These are phyloP conservation scores for Neoscelio sp. DNA, from an alignment of 2,888 invertebrate genomes.

Conservation along the genomic window DNA sequence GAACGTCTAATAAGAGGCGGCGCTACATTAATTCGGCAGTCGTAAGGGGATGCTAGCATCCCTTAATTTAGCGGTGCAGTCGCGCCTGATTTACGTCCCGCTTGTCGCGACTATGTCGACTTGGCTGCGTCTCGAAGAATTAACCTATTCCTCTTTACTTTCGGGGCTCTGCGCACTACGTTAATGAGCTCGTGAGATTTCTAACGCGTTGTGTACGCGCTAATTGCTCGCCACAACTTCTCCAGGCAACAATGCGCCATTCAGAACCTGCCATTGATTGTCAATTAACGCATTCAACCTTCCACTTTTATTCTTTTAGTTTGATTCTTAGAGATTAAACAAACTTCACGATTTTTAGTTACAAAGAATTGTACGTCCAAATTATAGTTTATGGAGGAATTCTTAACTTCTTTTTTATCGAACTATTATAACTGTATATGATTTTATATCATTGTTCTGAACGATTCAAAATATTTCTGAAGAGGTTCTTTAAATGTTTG, in stretches of 20 bases:
- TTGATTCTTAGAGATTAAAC: not conserved
- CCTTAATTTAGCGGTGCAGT: constrained; percentile 77
- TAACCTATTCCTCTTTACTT: constrained; percentile 66
- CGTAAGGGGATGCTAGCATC: constrained; percentile 72
- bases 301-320: not conserved
- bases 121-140: constrained; percentile 69
- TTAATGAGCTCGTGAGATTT: constrained; percentile 73
- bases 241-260: constrained; percentile 49
- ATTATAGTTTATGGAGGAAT: too few relatives aligned
- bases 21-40: constrained; percentile 79
- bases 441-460: too few relatives aligned
- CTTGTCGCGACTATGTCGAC: constrained; percentile 70
- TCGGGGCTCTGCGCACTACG: constrained; percentile 67
- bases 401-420: too few relatives aligned
- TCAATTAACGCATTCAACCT: constrained; percentile 41
- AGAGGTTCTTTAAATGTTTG: too few relatives aligned
- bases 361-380: too few relatives aligned
- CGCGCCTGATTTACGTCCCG: constrained; percentile 78
- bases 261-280: constrained; percentile 50
- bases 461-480: too few relatives aligned
- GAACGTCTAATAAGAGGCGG: constrained; percentile 79
- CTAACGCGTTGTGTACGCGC: constrained; percentile 67
- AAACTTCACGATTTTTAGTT: too few relatives aligned
- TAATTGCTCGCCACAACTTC: constrained; percentile 62
- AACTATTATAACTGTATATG: too few relatives aligned